phyloP scores from a whole-genome alignment of 2,888 invertebrate genomes.

The Acleris cristana region DNA sequence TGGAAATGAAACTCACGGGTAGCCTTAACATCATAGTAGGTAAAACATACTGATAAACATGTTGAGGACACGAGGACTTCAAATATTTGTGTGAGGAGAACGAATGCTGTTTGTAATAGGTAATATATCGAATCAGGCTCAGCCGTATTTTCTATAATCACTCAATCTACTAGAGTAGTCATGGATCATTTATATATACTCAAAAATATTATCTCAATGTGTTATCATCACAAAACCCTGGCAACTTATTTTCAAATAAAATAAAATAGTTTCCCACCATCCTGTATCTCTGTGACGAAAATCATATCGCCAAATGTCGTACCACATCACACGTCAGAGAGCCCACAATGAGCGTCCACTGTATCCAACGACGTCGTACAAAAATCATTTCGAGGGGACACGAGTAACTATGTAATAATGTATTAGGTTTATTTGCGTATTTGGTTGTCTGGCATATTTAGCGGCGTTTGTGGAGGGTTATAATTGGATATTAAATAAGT shows the following conservation, averaged over 20 bases:
- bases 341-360: conserved; percentile 38
- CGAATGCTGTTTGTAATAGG: too few species aligned
- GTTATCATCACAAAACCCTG: not conserved
- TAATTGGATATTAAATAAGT: conserved; percentile 1
- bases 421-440: conserved; percentile 33
- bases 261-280: conserved; percentile 3
- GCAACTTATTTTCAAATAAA: not conserved
- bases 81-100: too few species aligned
- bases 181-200: too few species aligned
- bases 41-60: too few species aligned
- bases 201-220: too few species aligned
- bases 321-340: conserved; percentile 44
- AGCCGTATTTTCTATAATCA: too few species aligned
- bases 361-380: conserved; percentile 26
- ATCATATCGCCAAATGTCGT: conserved; percentile 42
- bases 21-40: too few species aligned
- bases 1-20: too few species aligned
- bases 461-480: not conserved
- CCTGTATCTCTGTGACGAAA: conserved; percentile 39
- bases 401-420: conserved; percentile 27
- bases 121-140: too few species aligned
- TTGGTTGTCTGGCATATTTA: conserved; percentile 13
- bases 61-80: too few species aligned
- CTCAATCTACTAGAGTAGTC: too few species aligned
- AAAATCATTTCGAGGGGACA: conserved; percentile 27